These are phyloP conservation scores for Dicrostonyx torquatus DNA, from an alignment of 2,797 vertebrate genomes.

Conservation along the genomic window DNA sequence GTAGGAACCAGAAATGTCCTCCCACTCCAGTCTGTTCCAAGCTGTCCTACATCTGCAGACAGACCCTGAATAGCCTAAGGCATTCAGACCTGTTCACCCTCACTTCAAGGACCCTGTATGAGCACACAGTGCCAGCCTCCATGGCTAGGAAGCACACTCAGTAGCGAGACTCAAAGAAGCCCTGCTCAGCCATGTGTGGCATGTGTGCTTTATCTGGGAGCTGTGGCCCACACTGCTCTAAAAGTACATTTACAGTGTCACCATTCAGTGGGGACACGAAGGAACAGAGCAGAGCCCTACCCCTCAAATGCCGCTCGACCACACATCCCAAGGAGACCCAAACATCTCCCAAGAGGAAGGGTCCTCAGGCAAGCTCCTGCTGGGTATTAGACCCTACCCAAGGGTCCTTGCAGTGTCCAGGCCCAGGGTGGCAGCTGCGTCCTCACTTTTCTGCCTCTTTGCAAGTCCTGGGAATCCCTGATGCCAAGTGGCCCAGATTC, in stretches of 20 bases:
- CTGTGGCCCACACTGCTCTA: rapidly evolving
- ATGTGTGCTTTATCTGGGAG: not conserved
- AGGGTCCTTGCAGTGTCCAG: too few species aligned
- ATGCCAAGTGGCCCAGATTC: too few species aligned
- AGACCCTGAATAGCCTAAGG: not conserved
- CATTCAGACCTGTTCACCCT: not conserved
- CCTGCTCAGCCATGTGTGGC: rapidly evolving
- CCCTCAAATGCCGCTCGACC: too few species aligned
- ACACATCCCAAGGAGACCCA: too few species aligned
- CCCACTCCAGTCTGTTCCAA: too few species aligned
- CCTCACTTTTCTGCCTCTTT: not conserved
- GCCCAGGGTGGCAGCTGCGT: rapidly evolving
- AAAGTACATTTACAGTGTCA: rapidly evolving
- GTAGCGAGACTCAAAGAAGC: rapidly evolving
- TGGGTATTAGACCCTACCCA: too few species aligned
- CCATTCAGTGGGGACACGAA: rapidly evolving
- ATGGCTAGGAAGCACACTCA: not conserved
- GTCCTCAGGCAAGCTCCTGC: not conserved
- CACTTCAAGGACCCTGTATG: not conserved
- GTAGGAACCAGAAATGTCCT: rapidly evolving
- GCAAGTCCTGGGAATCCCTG: rapidly evolving
- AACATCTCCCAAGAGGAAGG: not conserved
- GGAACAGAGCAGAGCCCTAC: not conserved
- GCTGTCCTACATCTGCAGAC: not conserved
- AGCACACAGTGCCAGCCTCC: not conserved